These are phyloP conservation scores for Mactra quadrangularis DNA, from an alignment of 1,140 invertebrate genomes.

Conservation along the genomic window DNA sequence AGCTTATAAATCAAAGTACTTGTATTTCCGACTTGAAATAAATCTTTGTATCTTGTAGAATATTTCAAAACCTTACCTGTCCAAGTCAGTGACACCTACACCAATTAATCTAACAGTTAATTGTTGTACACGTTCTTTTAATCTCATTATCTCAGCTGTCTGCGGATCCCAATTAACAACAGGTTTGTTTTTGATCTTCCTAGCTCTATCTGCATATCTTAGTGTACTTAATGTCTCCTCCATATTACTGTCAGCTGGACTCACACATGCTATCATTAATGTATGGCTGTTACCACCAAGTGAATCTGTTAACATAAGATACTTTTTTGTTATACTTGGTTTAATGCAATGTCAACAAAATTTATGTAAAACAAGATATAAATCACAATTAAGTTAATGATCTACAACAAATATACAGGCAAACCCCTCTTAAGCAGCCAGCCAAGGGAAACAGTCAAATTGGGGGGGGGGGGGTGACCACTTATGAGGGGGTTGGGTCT, in stretches of 20 bases:
- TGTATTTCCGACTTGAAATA: too few species aligned
- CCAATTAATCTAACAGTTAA: constrained; percentile 42
- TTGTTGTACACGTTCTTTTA: constrained; percentile 80
- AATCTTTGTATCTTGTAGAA: too few species aligned
- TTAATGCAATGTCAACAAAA: too few species aligned
- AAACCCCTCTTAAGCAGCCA: too few species aligned
- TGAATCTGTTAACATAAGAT: constrained; percentile 80
- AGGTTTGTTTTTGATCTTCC: constrained; percentile 96
- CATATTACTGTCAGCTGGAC: constrained; percentile 95
- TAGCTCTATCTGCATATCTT: constrained; percentile 94
- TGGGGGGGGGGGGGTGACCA: neutral
- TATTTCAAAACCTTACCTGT: constrained; percentile 22
- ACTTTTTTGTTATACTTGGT: too few species aligned
- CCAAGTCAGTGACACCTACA: constrained; percentile 30
- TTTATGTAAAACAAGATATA: neutral
- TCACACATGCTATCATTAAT: constrained; percentile 96
- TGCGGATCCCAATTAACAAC: constrained; percentile 94
- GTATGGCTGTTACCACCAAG: constrained; percentile 96
- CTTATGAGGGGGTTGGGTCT: neutral
- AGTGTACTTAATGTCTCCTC: constrained; percentile 95
- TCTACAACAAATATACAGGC: neutral
- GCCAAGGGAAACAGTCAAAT: too few species aligned
- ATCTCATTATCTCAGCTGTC: constrained; percentile 80
- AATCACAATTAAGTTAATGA: neutral
- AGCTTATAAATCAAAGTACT: too few species aligned